These are phyloP conservation scores for Philereme vetulata DNA, from an alignment of 2,888 invertebrate species.

Conservation along the genomic window DNA sequence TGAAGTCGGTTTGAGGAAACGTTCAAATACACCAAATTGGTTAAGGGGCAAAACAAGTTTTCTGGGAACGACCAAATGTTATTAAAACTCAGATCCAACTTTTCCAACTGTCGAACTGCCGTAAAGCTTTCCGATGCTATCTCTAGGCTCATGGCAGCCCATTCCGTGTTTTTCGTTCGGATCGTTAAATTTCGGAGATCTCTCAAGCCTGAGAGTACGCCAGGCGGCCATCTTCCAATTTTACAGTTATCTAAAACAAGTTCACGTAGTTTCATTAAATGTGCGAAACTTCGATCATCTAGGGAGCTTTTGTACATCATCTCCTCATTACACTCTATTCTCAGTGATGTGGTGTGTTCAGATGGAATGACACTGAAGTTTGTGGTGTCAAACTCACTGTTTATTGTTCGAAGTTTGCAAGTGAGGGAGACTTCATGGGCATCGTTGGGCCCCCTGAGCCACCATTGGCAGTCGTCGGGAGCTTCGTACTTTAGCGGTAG, in stretches of 20 bases:
- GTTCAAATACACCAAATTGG: slow-evolving; percentile 91
- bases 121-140: slow-evolving; percentile 91
- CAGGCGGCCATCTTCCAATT: slow-evolving; percentile 91
- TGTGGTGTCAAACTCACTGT: slow-evolving; percentile 94
- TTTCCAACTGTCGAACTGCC: slow-evolving; percentile 90
- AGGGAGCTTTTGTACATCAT: slow-evolving; percentile 91
- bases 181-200: slow-evolving; percentile 93
- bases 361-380: slow-evolving; percentile 94
- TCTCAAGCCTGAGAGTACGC: slow-evolving; percentile 90
- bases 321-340: slow-evolving; percentile 91
- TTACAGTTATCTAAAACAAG: slow-evolving; percentile 94
- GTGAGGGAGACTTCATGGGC: slow-evolving; percentile 90
- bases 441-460: slow-evolving; percentile 85
- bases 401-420: slow-evolving; percentile 92
- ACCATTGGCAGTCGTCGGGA: slow-evolving; percentile 94
- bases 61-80: slow-evolving; percentile 96
- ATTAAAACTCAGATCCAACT: slow-evolving; percentile 93
- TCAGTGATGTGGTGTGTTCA: slow-evolving; percentile 91
- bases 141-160: slow-evolving; percentile 93
- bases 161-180: slow-evolving; percentile 92
- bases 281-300: slow-evolving; percentile 90
- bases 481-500: slow-evolving; percentile 87
- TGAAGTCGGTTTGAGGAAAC: slow-evolving; percentile 94
- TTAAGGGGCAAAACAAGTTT: slow-evolving; percentile 92
- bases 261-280: slow-evolving; percentile 91